phyloP scores from a whole-genome alignment of 2,113 vertebrate genomes.

The Euleptes europaea region DNA sequence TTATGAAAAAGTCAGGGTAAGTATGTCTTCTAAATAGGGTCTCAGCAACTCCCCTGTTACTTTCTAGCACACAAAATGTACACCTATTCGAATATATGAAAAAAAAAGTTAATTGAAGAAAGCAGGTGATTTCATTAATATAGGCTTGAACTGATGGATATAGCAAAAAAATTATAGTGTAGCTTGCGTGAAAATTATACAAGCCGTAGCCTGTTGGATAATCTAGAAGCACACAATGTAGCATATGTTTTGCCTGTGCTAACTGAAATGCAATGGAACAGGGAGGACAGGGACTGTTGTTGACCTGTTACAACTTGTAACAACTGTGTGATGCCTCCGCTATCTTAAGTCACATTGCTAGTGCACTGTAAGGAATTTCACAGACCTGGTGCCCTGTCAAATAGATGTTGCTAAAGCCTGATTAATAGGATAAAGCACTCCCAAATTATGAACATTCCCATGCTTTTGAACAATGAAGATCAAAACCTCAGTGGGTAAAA shows the following conservation, averaged over 20 bases:
- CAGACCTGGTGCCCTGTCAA: not conserved
- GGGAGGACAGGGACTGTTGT: constrained; percentile 44
- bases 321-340: not conserved
- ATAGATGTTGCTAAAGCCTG: not conserved
- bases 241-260: constrained; percentile 25
- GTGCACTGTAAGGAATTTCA: not conserved
- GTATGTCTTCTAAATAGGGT: too few species aligned
- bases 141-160: constrained; percentile 27
- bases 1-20: too few species aligned
- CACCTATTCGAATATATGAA: too few species aligned
- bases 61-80: too few species aligned
- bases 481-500: not conserved
- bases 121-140: not conserved
- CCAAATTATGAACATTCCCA: not conserved
- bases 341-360: constrained; percentile 20
- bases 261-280: constrained; percentile 61
- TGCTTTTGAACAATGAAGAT: not conserved
- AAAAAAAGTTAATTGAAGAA: not conserved
- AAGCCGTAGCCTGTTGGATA: constrained; percentile 71
- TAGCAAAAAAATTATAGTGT: constrained; percentile 50
- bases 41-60: too few species aligned
- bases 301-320: constrained; percentile 74
- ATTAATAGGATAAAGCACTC: not conserved
- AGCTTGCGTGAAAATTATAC: constrained; percentile 53
- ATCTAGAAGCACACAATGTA: constrained; percentile 66